Conservation (phyloP, 2,888 invertebrate species). For the Cantharis flavilabris region DNA sequence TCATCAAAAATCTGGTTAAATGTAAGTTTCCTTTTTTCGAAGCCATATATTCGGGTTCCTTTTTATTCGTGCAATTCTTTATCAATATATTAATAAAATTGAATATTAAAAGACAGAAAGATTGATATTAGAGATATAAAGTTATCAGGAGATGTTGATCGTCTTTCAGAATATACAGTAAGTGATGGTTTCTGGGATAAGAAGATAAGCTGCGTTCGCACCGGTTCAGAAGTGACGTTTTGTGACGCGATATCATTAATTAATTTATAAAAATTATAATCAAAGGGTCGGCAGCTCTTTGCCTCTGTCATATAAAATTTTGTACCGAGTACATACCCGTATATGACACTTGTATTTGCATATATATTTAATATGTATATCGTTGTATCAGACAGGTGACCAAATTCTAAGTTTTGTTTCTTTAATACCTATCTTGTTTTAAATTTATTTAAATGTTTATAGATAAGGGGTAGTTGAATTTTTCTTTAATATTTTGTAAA, state of each 20-base stretch:
- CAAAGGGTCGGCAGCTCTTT: slow-evolving; percentile 30
- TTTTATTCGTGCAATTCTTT: not conserved
- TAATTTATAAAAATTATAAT: slow-evolving; percentile 36
- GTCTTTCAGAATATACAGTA: slow-evolving; percentile 28
- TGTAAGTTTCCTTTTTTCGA: no score
- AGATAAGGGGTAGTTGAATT: not conserved
- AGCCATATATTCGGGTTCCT: not conserved
- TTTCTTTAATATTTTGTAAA: not conserved
- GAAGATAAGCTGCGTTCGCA: slow-evolving; percentile 27
- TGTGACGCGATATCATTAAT: slow-evolving; percentile 31
- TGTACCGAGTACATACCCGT: slow-evolving; percentile 14
- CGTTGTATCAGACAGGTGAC: not conserved
- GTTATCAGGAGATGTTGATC: slow-evolving; percentile 31
- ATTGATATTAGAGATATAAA: slow-evolving; percentile 29
- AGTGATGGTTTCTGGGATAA: slow-evolving; percentile 29
- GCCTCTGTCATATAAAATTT: slow-evolving; percentile 27
- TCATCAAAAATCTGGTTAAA: no score
- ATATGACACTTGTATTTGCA: slow-evolving; percentile 21
- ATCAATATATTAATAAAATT: slow-evolving; percentile 21
- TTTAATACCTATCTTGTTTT: not conserved
- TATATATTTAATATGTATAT: slow-evolving; percentile 6
- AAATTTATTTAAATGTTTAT: not conserved
- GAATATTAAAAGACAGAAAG: slow-evolving; percentile 27
- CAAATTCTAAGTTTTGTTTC: not conserved
- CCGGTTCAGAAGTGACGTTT: slow-evolving; percentile 32